phyloP scores from a whole-genome alignment of 2,113 vertebrate genomes.

The Bucco capensis region DNA sequence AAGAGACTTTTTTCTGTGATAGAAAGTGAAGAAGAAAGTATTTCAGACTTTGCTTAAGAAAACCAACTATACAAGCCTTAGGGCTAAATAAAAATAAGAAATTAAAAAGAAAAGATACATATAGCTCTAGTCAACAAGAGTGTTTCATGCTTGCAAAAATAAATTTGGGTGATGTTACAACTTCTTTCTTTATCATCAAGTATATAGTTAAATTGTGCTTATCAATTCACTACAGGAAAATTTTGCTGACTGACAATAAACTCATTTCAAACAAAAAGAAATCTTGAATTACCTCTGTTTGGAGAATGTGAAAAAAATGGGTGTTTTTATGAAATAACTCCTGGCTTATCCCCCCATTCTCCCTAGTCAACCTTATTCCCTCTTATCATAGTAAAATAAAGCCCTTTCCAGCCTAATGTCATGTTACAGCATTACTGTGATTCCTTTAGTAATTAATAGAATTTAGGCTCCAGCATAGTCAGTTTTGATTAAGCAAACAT shows the following conservation, averaged over 20 bases:
- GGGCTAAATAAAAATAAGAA: background rate
- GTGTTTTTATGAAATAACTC: background rate
- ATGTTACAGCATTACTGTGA: constrained; percentile 61
- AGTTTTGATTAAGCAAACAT: constrained; percentile 79
- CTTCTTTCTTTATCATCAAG: background rate
- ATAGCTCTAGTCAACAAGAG: background rate
- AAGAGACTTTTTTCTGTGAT: background rate
- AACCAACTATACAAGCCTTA: background rate
- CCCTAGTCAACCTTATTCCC: background rate
- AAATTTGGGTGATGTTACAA: background rate
- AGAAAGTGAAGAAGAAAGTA: background rate
- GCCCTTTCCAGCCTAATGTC: background rate
- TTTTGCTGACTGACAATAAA: background rate
- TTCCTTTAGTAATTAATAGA: constrained; percentile 80
- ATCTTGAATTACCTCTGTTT: background rate
- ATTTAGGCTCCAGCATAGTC: constrained; percentile 72
- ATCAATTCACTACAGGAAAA: background rate
- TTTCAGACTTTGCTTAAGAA: background rate
- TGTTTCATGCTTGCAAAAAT: background rate
- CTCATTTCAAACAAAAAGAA: background rate
- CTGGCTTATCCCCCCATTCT: background rate
- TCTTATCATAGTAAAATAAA: background rate
- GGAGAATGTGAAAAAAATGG: background rate
- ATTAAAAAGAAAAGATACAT: background rate
- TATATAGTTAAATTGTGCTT: background rate